phyloP scores from a whole-genome alignment of 2,888 invertebrate genomes.

The Rhaphigaster nebulosa region DNA sequence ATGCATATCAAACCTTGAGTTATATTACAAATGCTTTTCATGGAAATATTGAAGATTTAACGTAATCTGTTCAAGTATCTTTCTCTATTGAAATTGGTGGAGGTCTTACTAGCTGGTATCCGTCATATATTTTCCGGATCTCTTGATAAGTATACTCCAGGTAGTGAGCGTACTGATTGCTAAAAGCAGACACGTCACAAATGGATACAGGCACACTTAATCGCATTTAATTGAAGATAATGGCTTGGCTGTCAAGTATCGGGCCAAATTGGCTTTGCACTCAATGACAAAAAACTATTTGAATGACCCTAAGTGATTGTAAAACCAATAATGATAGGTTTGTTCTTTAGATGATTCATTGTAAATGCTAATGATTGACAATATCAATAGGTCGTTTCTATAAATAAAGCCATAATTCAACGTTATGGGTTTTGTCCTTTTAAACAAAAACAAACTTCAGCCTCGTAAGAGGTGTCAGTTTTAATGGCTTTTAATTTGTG shows the following conservation, averaged over 20 bases:
- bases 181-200: background rate
- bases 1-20: too few species aligned
- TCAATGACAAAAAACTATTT: conserved; percentile 14
- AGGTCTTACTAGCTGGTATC: too few species aligned
- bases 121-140: too few species aligned
- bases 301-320: background rate
- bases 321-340: background rate
- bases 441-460: background rate
- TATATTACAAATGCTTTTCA: too few species aligned
- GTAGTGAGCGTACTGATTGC: background rate
- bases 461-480: too few species aligned
- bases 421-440: background rate
- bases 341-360: background rate
- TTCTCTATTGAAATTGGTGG: too few species aligned
- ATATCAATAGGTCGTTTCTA: background rate
- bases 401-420: background rate
- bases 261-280: background rate
- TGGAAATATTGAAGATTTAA: too few species aligned
- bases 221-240: background rate
- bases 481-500: background rate
- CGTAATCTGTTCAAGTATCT: too few species aligned
- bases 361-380: background rate
- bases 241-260: background rate
- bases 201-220: background rate
- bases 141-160: background rate